Percentiles rank a stretch among this genome's conserved stretches.
These are phyloP conservation scores for Zophobas morio DNA, from an alignment of 1,140 invertebrate species.

Conservation along the genomic window DNA sequence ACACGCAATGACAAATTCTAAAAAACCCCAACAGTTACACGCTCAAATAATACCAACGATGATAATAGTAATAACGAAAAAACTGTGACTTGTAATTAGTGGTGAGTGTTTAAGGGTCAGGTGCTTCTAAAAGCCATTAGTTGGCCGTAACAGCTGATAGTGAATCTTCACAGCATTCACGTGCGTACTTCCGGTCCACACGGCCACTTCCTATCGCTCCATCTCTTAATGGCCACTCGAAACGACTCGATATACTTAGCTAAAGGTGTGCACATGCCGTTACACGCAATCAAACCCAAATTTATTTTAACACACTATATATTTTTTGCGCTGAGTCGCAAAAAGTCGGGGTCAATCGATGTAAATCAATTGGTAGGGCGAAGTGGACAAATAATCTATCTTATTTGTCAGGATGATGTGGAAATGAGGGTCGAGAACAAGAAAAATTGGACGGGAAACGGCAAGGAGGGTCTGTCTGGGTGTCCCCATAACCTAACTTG, in stretches of 20 bases:
- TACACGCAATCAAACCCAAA: conserved; percentile 15
- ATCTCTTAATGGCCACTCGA: conserved; percentile 56
- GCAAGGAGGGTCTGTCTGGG: conserved; percentile 32
- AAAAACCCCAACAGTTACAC: no score
- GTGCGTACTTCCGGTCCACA: conserved; percentile 59
- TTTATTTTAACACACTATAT: conserved; percentile 30
- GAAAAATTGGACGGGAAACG: conserved; percentile 59
- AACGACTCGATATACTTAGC: conserved; percentile 51
- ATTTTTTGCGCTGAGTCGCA: background rate
- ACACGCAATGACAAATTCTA: no score
- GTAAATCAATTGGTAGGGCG: conserved; percentile 62
- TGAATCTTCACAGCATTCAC: conserved; percentile 60
- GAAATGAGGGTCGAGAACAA: conserved; percentile 60
- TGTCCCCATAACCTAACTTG: conserved; percentile 26
- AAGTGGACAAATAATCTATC: conserved; percentile 61
- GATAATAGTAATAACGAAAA: conserved; percentile 28
- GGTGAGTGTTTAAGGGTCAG: conserved; percentile 53
- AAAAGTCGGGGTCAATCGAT: conserved; percentile 58
- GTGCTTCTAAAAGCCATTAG: conserved; percentile 56
- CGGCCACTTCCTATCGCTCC: conserved; percentile 56
- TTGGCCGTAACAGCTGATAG: conserved; percentile 58
- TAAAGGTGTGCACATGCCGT: conserved; percentile 51
- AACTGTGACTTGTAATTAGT: conserved; percentile 34
- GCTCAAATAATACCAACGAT: background rate
- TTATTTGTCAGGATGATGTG: conserved; percentile 62